A percentile compares a stretch with the other conserved stretches of the same genome.
phyloP scores from a whole-genome alignment of 2,888 invertebrate species.

The Baccha elongata region DNA sequence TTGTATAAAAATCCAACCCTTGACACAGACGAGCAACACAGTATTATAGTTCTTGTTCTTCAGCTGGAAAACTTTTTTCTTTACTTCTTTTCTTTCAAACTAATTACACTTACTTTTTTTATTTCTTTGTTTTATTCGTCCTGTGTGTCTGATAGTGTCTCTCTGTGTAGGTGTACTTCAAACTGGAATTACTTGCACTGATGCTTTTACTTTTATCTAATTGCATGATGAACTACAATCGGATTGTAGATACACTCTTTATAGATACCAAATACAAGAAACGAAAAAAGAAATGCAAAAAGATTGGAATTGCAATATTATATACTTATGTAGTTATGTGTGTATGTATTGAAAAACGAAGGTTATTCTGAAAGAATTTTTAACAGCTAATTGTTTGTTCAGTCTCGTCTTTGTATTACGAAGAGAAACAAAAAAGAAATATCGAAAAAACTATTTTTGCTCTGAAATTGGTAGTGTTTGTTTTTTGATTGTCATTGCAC shows the following conservation, averaged over 20 bases:
- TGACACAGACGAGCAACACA: conserved; percentile 24
- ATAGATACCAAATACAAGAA: not conserved
- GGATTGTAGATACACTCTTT: not conserved
- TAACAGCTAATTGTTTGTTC: conserved; percentile 30
- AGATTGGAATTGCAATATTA: conserved; percentile 3
- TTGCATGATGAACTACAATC: conserved; percentile 53
- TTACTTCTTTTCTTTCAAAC: conserved; percentile 37
- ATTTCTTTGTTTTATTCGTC: not conserved
- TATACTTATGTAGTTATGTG: not conserved
- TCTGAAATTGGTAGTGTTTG: too few species aligned
- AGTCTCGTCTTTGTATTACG: not conserved
- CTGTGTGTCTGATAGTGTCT: not conserved
- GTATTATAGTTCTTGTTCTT: not conserved
- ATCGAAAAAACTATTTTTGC: too few species aligned
- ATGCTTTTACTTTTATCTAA: conserved; percentile 50
- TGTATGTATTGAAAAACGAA: not conserved
- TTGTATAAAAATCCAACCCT: conserved; percentile 20
- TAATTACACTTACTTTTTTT: conserved; percentile 52
- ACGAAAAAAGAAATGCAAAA: not conserved
- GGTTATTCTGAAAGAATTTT: conserved; percentile 10
- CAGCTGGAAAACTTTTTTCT: conserved; percentile 9
- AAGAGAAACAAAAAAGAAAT: not conserved
- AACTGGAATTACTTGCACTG: conserved; percentile 38
- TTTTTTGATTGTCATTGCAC: too few species aligned
- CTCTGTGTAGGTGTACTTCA: conserved; percentile 22